Evolutionary conservation across 2,113 vertebrate genomes (phyloP).

Genomic region (Ochotona curzoniae): DNA sequence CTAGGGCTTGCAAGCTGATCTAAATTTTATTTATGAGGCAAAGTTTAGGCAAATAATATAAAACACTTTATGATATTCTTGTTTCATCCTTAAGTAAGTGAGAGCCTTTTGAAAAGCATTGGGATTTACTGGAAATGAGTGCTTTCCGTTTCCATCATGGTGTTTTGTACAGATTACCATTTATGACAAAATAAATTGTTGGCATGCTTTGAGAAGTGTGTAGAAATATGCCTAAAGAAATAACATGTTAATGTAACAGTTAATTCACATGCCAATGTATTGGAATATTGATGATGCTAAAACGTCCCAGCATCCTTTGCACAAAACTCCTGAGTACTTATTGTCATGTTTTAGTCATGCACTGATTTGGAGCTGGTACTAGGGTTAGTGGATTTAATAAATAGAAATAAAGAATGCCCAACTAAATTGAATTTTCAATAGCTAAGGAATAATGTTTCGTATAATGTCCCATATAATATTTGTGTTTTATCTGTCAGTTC

Average conservation of each 20-base stretch:
- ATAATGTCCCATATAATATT: neutral
- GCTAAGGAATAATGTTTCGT: slow-evolving; percentile 6
- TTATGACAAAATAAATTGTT: slow-evolving; percentile 74
- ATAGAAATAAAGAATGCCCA: neutral
- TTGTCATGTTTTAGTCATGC: slow-evolving; percentile 48
- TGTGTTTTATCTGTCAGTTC: neutral
- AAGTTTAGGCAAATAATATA: slow-evolving; percentile 56
- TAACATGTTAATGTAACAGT: slow-evolving; percentile 32
- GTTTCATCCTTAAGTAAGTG: slow-evolving; percentile 54
- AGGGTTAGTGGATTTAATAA: neutral
- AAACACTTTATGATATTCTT: slow-evolving; percentile 25
- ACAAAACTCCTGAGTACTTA: slow-evolving; percentile 12
- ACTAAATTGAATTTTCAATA: slow-evolving; percentile 34
- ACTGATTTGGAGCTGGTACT: neutral
- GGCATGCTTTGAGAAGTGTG: slow-evolving; percentile 64
- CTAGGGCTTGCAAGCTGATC: slow-evolving; percentile 33
- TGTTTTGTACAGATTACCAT: slow-evolving; percentile 46
- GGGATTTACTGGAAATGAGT: slow-evolving; percentile 58
- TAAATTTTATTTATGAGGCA: slow-evolving; percentile 56
- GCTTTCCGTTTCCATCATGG: slow-evolving; percentile 26
- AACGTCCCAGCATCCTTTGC: slow-evolving; percentile 38
- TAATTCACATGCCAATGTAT: slow-evolving; percentile 49
- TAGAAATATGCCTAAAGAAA: slow-evolving; percentile 59
- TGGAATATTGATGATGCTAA: slow-evolving; percentile 50
- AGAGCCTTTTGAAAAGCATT: slow-evolving; percentile 56